Conservation (phyloP, 37 sponge, comb jelly and placozoan genomes). For the Tethya wilhelma region DNA sequence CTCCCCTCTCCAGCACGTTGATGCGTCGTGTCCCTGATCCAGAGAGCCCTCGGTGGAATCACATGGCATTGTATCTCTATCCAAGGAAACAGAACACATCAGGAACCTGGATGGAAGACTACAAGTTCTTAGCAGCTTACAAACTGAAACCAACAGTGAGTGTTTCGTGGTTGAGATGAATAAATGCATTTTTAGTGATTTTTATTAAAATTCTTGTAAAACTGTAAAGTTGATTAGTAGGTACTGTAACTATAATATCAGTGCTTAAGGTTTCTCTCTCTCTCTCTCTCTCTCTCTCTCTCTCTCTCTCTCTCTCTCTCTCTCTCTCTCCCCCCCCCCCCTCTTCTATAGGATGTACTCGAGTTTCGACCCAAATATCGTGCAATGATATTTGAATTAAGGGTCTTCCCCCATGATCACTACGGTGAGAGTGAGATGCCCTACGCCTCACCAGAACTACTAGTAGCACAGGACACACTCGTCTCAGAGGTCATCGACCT, state of each 20-base stretch:
- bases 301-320: constrained; percentile 1
- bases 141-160: constrained; percentile 74
- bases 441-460: constrained; percentile 60
- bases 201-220: not conserved
- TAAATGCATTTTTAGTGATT: not conserved
- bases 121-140: constrained; percentile 93
- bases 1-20: constrained; percentile 58
- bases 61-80: constrained; percentile 74
- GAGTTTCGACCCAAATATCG: constrained; percentile 89
- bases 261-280: not conserved
- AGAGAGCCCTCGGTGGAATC: constrained; percentile 65
- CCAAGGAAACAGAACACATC: constrained; percentile 22
- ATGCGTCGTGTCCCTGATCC: constrained; percentile 84
- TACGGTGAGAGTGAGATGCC: constrained; percentile 19
- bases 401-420: constrained; percentile 56
- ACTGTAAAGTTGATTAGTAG: too few species aligned
- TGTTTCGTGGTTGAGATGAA: not conserved
- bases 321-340: not conserved
- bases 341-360: constrained; percentile 67
- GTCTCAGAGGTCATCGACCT: constrained; percentile 67
- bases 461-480: constrained; percentile 74
- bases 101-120: constrained; percentile 94
- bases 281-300: not conserved
- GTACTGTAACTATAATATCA: not conserved
- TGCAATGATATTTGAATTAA: constrained; percentile 82